These are phyloP conservation scores for Trichopria drosophilae DNA, from an alignment of 2,888 invertebrate species.

Conservation along the genomic window DNA sequence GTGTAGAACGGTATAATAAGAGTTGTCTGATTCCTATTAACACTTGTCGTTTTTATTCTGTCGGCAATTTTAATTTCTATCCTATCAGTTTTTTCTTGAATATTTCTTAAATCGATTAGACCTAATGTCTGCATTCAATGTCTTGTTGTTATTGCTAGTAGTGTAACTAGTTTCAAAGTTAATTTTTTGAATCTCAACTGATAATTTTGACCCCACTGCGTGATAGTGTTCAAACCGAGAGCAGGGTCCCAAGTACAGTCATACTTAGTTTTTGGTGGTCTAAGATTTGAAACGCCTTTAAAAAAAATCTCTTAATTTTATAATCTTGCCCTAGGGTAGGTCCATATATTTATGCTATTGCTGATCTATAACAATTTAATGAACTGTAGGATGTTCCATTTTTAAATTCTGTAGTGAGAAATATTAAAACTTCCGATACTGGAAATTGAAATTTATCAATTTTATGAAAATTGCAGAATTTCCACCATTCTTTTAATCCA, in stretches of 20 bases:
- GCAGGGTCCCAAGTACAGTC: conserved; percentile 42
- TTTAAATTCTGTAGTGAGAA: too few relatives aligned
- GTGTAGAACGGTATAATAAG: too few relatives aligned
- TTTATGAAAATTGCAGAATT: too few relatives aligned
- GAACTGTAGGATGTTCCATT: too few relatives aligned
- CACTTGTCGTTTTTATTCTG: neutral
- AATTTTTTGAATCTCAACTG: conserved; percentile 6
- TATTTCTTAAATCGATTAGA: conserved; percentile 10
- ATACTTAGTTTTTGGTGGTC: conserved; percentile 35
- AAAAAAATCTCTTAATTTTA: conserved; percentile 19
- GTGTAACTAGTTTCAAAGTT: neutral
- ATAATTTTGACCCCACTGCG: conserved; percentile 4
- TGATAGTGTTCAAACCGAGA: conserved; percentile 8
- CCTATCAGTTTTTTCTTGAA: neutral
- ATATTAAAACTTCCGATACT: too few relatives aligned
- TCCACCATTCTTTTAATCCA: too few relatives aligned
- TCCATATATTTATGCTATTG: too few relatives aligned
- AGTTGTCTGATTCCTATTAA: too few relatives aligned
- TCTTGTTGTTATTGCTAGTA: conserved; percentile 6
- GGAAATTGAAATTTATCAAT: too few relatives aligned
- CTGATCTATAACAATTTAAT: too few relatives aligned
- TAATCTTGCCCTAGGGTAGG: too few relatives aligned
- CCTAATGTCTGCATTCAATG: conserved; percentile 22
- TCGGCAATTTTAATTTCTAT: neutral
- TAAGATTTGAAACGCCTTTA: conserved; percentile 17